Conservation (phyloP, 2,888 invertebrate species). For the Trichopoda pennipes region DNA sequence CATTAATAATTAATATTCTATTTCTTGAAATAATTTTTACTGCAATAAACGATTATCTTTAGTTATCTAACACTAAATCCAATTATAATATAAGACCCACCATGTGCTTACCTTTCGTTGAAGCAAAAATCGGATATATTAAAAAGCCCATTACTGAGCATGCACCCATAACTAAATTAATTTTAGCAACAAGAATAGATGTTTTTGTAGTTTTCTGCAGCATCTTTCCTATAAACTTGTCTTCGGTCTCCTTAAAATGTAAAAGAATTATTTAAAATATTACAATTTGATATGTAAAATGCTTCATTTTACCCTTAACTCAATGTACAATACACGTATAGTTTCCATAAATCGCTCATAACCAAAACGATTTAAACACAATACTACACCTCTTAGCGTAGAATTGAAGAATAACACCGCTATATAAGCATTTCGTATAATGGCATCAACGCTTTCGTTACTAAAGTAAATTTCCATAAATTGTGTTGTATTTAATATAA, state of each 20-base stretch:
- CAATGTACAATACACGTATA: conserved; percentile 71
- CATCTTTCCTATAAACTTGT: conserved; percentile 66
- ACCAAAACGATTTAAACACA: conserved; percentile 71
- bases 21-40: too few relatives aligned
- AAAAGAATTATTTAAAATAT: neutral
- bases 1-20: too few relatives aligned
- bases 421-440: conserved; percentile 75
- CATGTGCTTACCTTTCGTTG: conserved; percentile 70
- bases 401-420: conserved; percentile 75
- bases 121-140: conserved; percentile 74
- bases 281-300: neutral
- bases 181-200: conserved; percentile 71
- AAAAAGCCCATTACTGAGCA: conserved; percentile 73
- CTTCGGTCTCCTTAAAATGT: conserved; percentile 66
- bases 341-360: conserved; percentile 74
- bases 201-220: conserved; percentile 70
- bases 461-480: conserved; percentile 75
- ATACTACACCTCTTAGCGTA: conserved; percentile 70
- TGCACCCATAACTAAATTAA: conserved; percentile 74
- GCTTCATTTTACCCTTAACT: conserved; percentile 71
- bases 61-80: too few relatives aligned
- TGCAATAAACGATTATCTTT: too few relatives aligned
- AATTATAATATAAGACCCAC: too few relatives aligned
- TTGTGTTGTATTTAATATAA: conserved; percentile 72
- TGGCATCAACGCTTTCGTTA: conserved; percentile 72